A percentile compares a stretch with the other conserved stretches of the same genome.
These are phyloP conservation scores for Pipra filicauda DNA, from an alignment of 2,113 vertebrate genomes.

Conservation along the genomic window DNA sequence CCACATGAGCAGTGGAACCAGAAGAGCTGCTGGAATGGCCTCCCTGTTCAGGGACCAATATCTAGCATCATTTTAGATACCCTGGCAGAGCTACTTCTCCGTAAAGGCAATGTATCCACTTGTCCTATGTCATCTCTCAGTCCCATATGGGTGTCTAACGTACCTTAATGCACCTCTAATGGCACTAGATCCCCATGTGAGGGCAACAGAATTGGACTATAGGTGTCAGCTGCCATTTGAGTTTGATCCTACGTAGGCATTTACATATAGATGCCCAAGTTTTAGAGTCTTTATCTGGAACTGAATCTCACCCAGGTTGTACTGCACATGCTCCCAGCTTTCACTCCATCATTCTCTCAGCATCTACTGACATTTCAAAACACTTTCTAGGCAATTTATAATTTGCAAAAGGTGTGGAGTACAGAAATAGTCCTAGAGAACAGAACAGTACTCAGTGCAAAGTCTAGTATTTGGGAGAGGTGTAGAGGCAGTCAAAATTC, in stretches of 20 bases:
- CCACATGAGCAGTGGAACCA: neutral
- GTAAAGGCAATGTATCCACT: neutral
- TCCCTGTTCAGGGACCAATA: neutral
- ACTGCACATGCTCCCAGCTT: neutral
- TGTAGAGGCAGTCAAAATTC: neutral
- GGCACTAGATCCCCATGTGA: accelerated
- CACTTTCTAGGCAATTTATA: neutral
- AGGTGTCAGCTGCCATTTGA: neutral
- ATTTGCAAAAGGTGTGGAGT: neutral
- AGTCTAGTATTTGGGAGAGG: neutral
- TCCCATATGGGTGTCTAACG: neutral
- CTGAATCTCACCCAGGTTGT: neutral
- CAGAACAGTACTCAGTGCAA: neutral
- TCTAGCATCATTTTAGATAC: neutral
- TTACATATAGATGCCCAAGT: neutral
- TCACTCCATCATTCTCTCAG: neutral
- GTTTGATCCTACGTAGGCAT: neutral
- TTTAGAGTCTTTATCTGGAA: neutral
- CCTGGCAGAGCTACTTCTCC: neutral
- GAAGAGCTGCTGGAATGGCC: neutral
- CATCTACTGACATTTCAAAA: neutral
- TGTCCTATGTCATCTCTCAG: neutral
- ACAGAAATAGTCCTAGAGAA: neutral
- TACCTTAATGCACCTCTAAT: neutral
- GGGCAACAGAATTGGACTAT: neutral